Conservation (phyloP, 53 echinoderm and acorn worm species). For the Crossaster papposus region DNA sequence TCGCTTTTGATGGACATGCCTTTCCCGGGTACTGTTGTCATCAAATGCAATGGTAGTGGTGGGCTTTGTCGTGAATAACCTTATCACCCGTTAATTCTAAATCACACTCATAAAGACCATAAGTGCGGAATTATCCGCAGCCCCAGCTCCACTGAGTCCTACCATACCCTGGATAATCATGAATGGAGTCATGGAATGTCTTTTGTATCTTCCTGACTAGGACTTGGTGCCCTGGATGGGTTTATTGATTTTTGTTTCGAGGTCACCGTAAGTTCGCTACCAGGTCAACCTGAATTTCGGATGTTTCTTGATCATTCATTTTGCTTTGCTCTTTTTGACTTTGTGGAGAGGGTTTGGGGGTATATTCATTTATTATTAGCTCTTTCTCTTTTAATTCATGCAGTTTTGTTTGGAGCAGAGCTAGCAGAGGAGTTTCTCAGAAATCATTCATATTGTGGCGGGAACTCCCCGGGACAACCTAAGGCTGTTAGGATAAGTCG, state of each 20-base stretch:
- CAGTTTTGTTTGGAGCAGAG: slow-evolving; percentile 29
- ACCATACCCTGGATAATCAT: too few relatives aligned
- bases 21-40: not conserved
- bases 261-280: not conserved
- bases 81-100: slow-evolving; percentile 14
- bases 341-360: not conserved
- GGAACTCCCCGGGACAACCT: too few relatives aligned
- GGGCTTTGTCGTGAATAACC: slow-evolving; percentile 12
- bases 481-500: too few relatives aligned
- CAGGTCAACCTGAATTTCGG: too few relatives aligned
- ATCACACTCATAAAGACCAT: too few relatives aligned
- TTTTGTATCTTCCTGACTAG: too few relatives aligned
- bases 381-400: slow-evolving; percentile 15
- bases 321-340: not conserved
- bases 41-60: slow-evolving; percentile 7
- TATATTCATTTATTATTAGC: not conserved
- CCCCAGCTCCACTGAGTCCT: too few relatives aligned
- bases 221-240: too few relatives aligned
- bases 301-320: not conserved
- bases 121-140: too few relatives aligned
- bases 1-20: too few relatives aligned
- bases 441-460: not conserved
- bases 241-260: not conserved
- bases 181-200: too few relatives aligned
- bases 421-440: not conserved